phyloP scores from a whole-genome alignment of 2,888 invertebrate genomes.

The Brachypterus glaber region DNA sequence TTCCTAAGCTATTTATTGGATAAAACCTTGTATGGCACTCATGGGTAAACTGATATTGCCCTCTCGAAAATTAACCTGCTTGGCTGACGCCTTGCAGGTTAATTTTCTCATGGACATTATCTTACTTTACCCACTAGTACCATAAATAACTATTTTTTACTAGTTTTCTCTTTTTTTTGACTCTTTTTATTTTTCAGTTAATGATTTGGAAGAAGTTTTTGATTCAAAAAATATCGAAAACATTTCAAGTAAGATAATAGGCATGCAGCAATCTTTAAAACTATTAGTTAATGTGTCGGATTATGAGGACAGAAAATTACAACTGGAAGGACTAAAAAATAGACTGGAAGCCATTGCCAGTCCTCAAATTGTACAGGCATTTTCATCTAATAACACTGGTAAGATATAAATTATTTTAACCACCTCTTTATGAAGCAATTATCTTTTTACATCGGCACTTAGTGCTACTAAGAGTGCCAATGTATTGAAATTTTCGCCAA shows the following conservation, averaged over 20 bases:
- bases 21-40: no score
- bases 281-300: conserved; percentile 57
- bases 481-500: no score
- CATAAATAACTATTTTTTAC: no score
- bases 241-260: conserved; percentile 53
- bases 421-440: background rate
- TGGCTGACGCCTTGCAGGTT: no score
- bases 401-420: no score
- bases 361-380: conserved; percentile 76
- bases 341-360: conserved; percentile 84
- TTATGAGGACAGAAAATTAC: conserved; percentile 62
- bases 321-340: conserved; percentile 85
- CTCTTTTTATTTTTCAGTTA: conserved; percentile 42
- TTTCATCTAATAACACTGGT: conserved; percentile 63
- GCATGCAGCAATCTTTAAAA: conserved; percentile 67
- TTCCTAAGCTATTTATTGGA: no score
- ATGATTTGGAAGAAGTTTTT: conserved; percentile 74
- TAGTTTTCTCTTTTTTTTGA: background rate
- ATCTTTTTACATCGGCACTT: no score
- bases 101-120: no score
- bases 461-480: no score
- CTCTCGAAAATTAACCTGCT: no score
- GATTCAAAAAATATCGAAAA: conserved; percentile 50
- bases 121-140: no score
- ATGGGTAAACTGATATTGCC: no score